Base-by-base conservation (phyloP, 2,888 invertebrate genomes). In the Cheilosia impressa region DNA sequence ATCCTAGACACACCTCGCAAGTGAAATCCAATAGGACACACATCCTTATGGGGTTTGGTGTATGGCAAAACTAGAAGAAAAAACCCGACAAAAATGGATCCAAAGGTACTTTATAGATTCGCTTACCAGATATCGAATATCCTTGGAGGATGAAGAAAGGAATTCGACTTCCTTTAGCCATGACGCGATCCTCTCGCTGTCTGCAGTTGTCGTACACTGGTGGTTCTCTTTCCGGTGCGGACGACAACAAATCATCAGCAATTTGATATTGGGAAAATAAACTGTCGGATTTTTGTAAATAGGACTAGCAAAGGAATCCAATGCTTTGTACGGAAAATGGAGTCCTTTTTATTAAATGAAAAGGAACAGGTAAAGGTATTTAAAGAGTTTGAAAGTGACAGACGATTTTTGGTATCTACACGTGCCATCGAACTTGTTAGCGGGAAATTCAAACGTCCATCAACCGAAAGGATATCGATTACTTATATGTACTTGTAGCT, bases 1-100 rank as follows among this genome's bases (percentile, higher is more conserved):
- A 79, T 84, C 83, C 83, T 85, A 80, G 80, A 84, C 69, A 71
- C 84, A 85, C 71, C 75, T 75, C 63, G 17, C 60, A 57, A 19
- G 66, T 85, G 84, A 85, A 85, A 85, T 85, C 62, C 76, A 85
- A 85, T 84, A 84, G 68, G 62, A 69, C 75, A 78, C 68, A 79
- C 50, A 75, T 84, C 78, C 78, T 78, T 69, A 58, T 52, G 53
- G 57, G 50, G 53, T 47, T 68, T 34, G 9, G 10, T 47, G 31
- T 57, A 47, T 9, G 55, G 3, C 47, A 43, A 34, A 9, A 9
- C 19, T 57, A 7, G 19, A 38, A 19, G 27, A 15, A 71, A 38
- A 57, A 47, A 75, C 6, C 53, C 24, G 6, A 4, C 19, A 27
- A 75, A 50, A 60, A 27, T 10, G 17, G 22, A 55, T 68, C 50